Evolutionary conservation across 2,113 vertebrate genomes (phyloP), one percentile per base, ranked within the genome.

Genomic region (Coptodon rendalli): DNA sequence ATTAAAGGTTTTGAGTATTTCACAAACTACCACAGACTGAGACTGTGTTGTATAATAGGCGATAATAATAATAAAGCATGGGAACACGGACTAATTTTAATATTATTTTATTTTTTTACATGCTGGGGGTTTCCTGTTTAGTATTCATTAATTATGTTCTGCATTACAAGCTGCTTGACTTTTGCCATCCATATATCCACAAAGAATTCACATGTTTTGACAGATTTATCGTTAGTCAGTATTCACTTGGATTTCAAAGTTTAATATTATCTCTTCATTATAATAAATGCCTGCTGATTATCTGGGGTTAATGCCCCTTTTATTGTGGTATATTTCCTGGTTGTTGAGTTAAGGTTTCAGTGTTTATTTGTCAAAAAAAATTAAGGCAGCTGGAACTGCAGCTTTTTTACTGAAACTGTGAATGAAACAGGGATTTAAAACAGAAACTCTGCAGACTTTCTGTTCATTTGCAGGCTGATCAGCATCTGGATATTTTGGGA

Each of bases 21-120:
- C 7, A 10, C 0, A 27, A 71, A 24, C 66, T 71, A 24, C n/a
- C 38, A 71, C 61, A 38, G 19, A 38, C 38, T 45, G 38, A 73
- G 38, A 43, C 66, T 16, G 13, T 71, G n/a, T 73, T 27, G 38
- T 24, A 0, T 43, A 9, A 73, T 27, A 73, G 0, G n/a, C 0
- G 0, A 73, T 16, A 24, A 24, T 71, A 71, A 24, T 27, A 56
- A 45, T 38, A 59, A 22, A n/a, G 27, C 6, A 36, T 56, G 54
- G 36, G 11, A 68, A 22, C 11, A 1, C 3, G 2, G 59, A 3
- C 9, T 63, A 11, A 8, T 84, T 79, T 59, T 34, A 68, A 57
- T 63, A 57, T 63, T 66, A 6, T 34, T 24, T 17, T 31, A 66
- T 29, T 52, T 82, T 66, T 91, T 91, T 91, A 73, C 89, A 92